These are phyloP conservation scores for Forbesichthys papilliferus DNA, from an alignment of 2,113 vertebrate genomes.

Conservation along the genomic window DNA sequence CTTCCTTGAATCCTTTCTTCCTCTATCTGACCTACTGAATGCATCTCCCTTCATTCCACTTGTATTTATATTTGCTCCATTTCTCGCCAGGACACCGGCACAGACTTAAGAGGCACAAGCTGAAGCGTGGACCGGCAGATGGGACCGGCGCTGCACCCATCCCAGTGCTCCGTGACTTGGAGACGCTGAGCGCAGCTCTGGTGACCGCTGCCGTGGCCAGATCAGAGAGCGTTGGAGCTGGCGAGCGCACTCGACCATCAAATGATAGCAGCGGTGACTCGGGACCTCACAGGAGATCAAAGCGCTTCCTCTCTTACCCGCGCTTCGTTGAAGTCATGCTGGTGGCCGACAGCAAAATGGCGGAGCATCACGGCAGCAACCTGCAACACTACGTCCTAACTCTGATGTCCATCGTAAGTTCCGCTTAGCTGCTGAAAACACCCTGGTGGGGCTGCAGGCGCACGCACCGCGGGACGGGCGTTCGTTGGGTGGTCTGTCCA, in stretches of 20 bases:
- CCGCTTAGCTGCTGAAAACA: neutral
- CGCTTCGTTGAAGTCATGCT: constrained; percentile 99
- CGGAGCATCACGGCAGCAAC: constrained; percentile 91
- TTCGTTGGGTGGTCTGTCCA: neutral
- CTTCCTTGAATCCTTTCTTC: neutral
- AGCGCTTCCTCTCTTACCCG: constrained; percentile 95
- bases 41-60: constrained; percentile 8
- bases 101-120: constrained; percentile 76
- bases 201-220: constrained; percentile 61
- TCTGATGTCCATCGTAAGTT: constrained; percentile 98
- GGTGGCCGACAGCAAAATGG: constrained; percentile 96
- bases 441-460: neutral
- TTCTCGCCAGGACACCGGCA: constrained; percentile 80
- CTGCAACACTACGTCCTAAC: constrained; percentile 97
- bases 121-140: constrained; percentile 47
- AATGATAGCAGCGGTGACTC: constrained; percentile 75
- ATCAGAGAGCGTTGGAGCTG: constrained; percentile 39
- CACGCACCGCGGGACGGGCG: constrained; percentile 3
- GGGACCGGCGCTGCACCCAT: constrained; percentile 31
- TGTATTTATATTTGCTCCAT: constrained; percentile 39
- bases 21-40: constrained; percentile 25
- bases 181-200: constrained; percentile 74
- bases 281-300: constrained; percentile 84
- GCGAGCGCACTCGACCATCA: constrained; percentile 62
- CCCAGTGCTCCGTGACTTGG: constrained; percentile 76